Base-by-base conservation (phyloP, 2,797 vertebrate genomes). In the Taenioides sp. region DNA sequence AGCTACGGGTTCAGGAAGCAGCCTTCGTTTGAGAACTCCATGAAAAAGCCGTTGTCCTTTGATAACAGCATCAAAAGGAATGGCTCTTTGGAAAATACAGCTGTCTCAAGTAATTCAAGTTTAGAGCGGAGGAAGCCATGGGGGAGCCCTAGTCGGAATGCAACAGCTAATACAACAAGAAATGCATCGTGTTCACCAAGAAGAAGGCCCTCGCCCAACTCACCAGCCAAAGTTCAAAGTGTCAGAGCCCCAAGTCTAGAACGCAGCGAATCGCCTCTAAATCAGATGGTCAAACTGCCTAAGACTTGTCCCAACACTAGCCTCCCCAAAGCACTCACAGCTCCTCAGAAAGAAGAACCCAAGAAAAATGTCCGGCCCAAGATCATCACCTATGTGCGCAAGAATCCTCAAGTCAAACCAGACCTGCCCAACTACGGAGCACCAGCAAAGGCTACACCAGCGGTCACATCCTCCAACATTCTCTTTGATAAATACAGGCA, bases 321-420 rank as follows among this genome's bases (percentile, higher is more conserved):
- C 60, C 95, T 98, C 83, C 95, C 96, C 28, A 98, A 98, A 90
- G 93, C 96, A 5, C 88, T 95, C 50, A 14, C 87, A 3, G 65
- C 80, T 80, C 64, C 62, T 77, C 86, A 92, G 77, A 91, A 92
- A 65, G 96, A 94, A 0, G 96, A 96, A 47, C 89, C 92, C 67
- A 88, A 77, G 11, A 98, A 98, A 88, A 96, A 95, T 0, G 94
- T 97, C 64, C 92, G 97, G 58, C 97, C 97, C 50, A 99, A 98
- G 92, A 99, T 99, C 78, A 99, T 99, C 82, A 99, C 98, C 0
- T 99, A 96, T 17, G 94, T 99, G 11, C 93, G 96, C 59, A 96
- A 96, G 79, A 96, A 83, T 71, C 94, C 95, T 4, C 96, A 94
- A 76, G 84, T 90, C 0, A 93, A 95, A 20, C 83, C 93, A n/a